Conservation (phyloP, 2,113 vertebrate species). For the Micromys minutus region DNA sequence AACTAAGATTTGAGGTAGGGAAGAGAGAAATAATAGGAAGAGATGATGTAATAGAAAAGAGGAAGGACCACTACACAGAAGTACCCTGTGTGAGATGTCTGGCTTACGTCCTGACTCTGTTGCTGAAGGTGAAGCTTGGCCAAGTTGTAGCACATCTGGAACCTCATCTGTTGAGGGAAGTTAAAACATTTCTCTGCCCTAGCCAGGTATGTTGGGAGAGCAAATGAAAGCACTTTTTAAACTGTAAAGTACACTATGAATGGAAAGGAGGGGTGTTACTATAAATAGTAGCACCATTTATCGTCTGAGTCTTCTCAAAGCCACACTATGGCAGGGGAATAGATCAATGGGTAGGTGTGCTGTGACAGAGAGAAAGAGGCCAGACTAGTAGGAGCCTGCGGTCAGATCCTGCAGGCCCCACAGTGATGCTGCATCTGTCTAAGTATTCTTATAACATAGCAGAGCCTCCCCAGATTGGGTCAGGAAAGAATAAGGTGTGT, state of each 20-base stretch:
- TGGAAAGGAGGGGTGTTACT: conserved; percentile 47
- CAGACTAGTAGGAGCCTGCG: conserved; percentile 74
- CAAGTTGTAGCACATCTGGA: not conserved
- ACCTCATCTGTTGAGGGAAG: not conserved
- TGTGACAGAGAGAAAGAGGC: conserved; percentile 58
- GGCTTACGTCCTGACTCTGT: not conserved
- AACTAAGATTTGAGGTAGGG: not conserved
- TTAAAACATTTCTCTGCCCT: not conserved
- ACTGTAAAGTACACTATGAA: conserved; percentile 34
- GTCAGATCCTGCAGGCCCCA: conserved; percentile 36
- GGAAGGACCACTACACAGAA: not conserved
- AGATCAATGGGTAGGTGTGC: conserved; percentile 42
- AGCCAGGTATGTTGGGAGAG: not conserved
- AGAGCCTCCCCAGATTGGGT: not conserved
- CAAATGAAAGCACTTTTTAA: conserved; percentile 41
- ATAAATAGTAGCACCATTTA: conserved; percentile 31
- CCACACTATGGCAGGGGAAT: conserved; percentile 43
- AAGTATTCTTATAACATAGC: not conserved
- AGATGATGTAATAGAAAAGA: not conserved
- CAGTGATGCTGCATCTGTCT: not conserved
- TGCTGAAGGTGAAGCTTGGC: not conserved
- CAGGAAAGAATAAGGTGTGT: not conserved
- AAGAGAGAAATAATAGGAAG: not conserved
- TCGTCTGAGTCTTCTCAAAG: conserved; percentile 23
- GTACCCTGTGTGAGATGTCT: not conserved